Percentiles rank a stretch among this genome's conserved stretches.
These are phyloP conservation scores for Sciaenops ocellatus DNA, from an alignment of 2,797 vertebrate genomes.

Conservation along the genomic window DNA sequence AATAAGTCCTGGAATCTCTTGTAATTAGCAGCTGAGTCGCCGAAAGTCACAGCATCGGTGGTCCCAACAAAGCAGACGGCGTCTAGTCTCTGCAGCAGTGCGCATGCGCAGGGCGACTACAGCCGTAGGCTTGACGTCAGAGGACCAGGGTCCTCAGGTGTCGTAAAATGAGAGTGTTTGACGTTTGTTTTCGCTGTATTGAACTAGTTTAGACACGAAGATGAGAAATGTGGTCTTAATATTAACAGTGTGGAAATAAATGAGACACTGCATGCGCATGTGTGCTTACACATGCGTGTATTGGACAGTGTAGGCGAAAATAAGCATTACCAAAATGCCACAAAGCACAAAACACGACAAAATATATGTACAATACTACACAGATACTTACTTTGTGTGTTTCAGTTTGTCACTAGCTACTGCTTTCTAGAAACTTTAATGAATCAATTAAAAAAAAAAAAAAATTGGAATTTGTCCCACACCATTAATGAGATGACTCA, in stretches of 20 bases:
- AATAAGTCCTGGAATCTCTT: not conserved
- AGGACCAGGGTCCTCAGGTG: not conserved
- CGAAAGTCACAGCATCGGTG: constrained; percentile 53
- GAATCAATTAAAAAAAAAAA: not conserved
- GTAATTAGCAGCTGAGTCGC: constrained; percentile 5
- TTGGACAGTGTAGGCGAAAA: no score
- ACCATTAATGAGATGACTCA: not conserved
- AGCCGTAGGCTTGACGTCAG: constrained; percentile 76
- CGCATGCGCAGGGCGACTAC: constrained; percentile 75
- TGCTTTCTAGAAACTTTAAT: not conserved
- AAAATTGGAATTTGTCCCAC: not conserved
- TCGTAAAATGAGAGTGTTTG: not conserved
- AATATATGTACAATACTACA: no score
- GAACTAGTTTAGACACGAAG: no score
- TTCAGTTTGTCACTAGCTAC: no score
- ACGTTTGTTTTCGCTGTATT: constrained; percentile 7
- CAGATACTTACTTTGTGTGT: no score
- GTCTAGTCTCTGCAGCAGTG: constrained; percentile 18
- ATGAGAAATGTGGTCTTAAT: no score
- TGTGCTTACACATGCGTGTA: no score
- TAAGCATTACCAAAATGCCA: no score
- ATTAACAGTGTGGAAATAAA: not conserved
- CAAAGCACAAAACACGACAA: no score
- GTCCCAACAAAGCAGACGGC: constrained; percentile 76
- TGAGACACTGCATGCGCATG: no score